phyloP scores from a whole-genome alignment of 2,797 vertebrate species.

The Acanthiza pusilla region DNA sequence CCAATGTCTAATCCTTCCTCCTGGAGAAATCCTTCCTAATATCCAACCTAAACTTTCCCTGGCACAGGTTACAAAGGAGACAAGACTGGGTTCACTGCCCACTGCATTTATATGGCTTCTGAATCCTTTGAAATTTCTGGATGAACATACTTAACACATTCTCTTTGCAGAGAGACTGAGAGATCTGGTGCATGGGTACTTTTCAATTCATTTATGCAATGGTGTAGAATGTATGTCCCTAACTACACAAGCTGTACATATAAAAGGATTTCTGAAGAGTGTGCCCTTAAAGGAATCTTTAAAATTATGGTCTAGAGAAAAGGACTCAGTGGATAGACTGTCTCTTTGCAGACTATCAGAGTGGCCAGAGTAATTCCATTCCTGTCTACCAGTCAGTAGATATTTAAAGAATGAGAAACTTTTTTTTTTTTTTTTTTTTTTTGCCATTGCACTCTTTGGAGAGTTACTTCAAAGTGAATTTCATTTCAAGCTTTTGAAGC shows the following conservation, averaged over 20 bases:
- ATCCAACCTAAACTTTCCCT: background rate
- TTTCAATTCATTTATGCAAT: background rate
- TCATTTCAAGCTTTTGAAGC: conserved; percentile 75
- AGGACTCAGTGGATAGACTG: background rate
- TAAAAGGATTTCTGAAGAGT: background rate
- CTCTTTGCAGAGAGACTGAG: background rate
- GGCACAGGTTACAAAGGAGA: background rate
- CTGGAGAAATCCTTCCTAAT: background rate
- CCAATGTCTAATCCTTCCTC: background rate
- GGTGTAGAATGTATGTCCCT: background rate
- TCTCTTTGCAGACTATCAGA: background rate
- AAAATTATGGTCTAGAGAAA: background rate
- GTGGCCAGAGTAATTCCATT: background rate
- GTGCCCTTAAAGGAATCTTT: background rate
- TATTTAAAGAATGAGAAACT: conserved; percentile 20
- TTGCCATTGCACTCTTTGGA: background rate
- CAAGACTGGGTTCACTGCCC: background rate
- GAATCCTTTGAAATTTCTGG: background rate
- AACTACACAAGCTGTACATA: background rate
- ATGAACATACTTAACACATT: background rate
- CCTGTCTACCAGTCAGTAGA: background rate
- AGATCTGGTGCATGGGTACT: background rate
- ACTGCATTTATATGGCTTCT: background rate
- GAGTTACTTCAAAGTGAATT: conserved; percentile 67
- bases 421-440: background rate